Percentiles rank a stretch among this genome's conserved stretches.
These are phyloP conservation scores for Colinus virginianus DNA, from an alignment of 2,113 vertebrate genomes.

Conservation along the genomic window DNA sequence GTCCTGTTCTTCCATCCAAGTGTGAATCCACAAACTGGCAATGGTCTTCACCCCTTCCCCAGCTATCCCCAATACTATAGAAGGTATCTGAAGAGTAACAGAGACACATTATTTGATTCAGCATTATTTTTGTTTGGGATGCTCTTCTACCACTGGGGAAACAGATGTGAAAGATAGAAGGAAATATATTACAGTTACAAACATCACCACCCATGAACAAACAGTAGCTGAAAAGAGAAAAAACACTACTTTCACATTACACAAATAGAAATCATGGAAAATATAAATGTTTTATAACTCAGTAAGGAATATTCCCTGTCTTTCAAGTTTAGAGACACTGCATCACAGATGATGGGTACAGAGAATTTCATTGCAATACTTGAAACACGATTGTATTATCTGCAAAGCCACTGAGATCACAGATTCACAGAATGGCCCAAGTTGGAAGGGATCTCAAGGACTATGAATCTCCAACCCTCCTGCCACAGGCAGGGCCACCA, in stretches of 20 bases:
- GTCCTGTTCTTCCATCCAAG: conserved; percentile 93
- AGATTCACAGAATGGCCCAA: no score
- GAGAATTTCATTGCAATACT: neutral
- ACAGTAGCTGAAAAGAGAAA: neutral
- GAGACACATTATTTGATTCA: neutral
- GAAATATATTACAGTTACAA: neutral
- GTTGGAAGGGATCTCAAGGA: no score
- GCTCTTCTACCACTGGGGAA: neutral
- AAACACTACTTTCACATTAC: neutral
- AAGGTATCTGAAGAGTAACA: conserved; percentile 86
- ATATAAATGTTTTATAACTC: neutral
- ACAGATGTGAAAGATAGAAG: neutral
- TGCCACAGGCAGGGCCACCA: no score
- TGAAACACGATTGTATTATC: neutral
- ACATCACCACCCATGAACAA: neutral
- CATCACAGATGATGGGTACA: neutral
- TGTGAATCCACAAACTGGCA: conserved; percentile 99
- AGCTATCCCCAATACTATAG: conserved; percentile 94
- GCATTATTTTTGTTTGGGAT: neutral
- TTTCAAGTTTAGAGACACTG: neutral
- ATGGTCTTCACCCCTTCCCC: conserved; percentile 95
- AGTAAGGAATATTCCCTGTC: neutral
- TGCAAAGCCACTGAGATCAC: neutral
- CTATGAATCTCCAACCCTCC: no score
- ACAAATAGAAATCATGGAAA: neutral